Conservation (phyloP, 2,797 vertebrate species). For the Enteromius anoplus region DNA sequence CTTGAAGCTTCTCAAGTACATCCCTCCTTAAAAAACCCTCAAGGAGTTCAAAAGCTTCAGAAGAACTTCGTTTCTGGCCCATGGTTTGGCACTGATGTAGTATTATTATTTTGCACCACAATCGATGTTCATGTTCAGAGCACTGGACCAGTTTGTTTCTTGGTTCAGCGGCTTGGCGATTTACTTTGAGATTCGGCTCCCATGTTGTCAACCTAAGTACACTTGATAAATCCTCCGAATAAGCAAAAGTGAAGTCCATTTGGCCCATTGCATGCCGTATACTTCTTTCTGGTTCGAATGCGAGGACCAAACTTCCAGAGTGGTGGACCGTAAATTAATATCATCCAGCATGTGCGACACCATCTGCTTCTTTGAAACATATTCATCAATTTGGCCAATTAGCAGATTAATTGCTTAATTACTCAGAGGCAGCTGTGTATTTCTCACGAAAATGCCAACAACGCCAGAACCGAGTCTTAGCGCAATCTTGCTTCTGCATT, state of each 20-base stretch:
- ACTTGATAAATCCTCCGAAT: conserved; percentile 31
- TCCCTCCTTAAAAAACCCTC: conserved; percentile 28
- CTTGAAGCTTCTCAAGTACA: conserved; percentile 20
- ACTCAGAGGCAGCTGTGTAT: conserved; percentile 53
- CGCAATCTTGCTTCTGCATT: neutral
- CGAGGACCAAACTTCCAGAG: neutral
- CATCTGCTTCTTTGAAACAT: conserved; percentile 52
- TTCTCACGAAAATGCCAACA: conserved; percentile 34
- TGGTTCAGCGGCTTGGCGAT: conserved; percentile 15
- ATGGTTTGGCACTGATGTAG: neutral
- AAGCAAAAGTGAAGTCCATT: conserved; percentile 14
- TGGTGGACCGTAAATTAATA: conserved; percentile 25
- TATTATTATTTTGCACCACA: conserved; percentile 40
- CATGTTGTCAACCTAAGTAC: conserved; percentile 23
- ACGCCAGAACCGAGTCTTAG: conserved; percentile 5
- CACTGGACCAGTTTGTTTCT: conserved; percentile 23
- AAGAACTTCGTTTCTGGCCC: conserved; percentile 3
- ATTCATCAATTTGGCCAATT: conserved; percentile 59
- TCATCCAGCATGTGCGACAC: conserved; percentile 45
- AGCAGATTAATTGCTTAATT: conserved; percentile 60
- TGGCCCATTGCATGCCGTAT: neutral
- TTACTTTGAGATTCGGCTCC: conserved; percentile 22
- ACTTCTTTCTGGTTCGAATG: conserved; percentile 28
- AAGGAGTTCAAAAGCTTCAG: conserved; percentile 22
- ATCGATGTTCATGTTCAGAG: conserved; percentile 24